Base-by-base conservation (phyloP, 1,140 invertebrate genomes). In the Conus ventricosus region DNA sequence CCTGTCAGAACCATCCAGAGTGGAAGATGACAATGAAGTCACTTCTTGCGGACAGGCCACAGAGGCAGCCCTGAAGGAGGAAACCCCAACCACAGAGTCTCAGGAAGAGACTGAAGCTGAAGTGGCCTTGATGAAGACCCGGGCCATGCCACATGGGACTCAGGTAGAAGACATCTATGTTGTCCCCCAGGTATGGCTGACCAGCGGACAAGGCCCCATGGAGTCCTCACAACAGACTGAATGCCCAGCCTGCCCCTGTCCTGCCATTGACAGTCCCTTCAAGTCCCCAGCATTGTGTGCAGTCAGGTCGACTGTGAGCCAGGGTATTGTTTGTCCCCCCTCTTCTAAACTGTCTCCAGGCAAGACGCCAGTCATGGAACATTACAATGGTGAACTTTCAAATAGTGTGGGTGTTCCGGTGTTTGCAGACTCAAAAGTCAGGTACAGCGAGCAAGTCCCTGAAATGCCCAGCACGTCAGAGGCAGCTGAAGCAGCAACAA, bases 101-200 rank as follows among this genome's bases (percentile, higher is more conserved):
- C 54, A 76, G 20, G 51, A 51, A 15, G 25, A 39, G 6, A 17
- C 85, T 15, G 85, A 87, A 78, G 85, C 85, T 1, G 85, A 87
- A 80, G 75, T 87, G 57, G 85, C 85, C 23, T 17, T 87, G 17
- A 87, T 87, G 85, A 76, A 87, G 25, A 87, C 75, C 13, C 85
- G 85, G 10, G 53, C 11, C 71, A 87, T 87, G 85, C 85, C 85
- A 20, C 67, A 75, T 17, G 85, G 85, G 11, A 54, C 85, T 23
- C 54, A 78, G 54, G 85, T 87, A 20, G 85, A 87, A 17, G 85
- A 87, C 53, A 87, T 87, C 23, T 87, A 87, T n/a, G 85, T 87
- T 51, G 85, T 87, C 4, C 85, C 85, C 13, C 85, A 75, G 17
- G 85, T 87, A 10, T 87, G 85, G 85, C 75, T 87, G 27, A 53